Conservation (phyloP, 2,113 vertebrate genomes). For the Platichthys flesus region DNA sequence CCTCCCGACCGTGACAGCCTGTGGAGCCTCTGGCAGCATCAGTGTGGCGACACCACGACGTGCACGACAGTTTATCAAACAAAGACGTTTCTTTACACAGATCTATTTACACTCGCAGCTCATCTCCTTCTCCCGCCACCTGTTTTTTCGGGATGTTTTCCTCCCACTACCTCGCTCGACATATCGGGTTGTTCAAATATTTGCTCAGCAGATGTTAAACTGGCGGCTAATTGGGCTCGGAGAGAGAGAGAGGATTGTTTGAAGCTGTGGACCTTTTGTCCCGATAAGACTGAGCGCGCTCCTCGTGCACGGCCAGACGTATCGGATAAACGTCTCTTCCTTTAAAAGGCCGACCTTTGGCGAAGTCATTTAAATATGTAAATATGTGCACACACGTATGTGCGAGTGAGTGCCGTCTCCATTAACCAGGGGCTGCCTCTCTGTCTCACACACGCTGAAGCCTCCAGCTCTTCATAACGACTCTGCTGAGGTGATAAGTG, state of each 20-base stretch:
- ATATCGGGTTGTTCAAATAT: slow-evolving; percentile 31
- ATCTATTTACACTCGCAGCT: slow-evolving; percentile 32
- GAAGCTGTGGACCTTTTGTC: slow-evolving; percentile 4
- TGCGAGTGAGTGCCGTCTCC: not conserved
- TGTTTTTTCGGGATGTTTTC: slow-evolving; percentile 27
- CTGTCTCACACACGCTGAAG: not conserved
- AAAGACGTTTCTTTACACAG: not conserved
- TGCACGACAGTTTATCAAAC: slow-evolving; percentile 23
- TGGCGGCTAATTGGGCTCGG: slow-evolving; percentile 13
- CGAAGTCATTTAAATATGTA: slow-evolving; percentile 19
- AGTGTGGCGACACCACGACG: not conserved
- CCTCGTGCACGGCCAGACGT: not conserved
- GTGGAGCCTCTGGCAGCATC: slow-evolving; percentile 33
- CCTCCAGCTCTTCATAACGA: slow-evolving; percentile 47
- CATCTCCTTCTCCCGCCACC: slow-evolving; percentile 32
- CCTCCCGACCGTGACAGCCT: slow-evolving; percentile 19
- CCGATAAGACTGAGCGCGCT: not conserved
- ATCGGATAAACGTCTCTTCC: slow-evolving; percentile 18
- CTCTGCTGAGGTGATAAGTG: slow-evolving; percentile 46
- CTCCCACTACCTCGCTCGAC: slow-evolving; percentile 4
- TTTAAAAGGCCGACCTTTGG: slow-evolving; percentile 6
- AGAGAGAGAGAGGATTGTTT: not conserved
- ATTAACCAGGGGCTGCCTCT: not conserved
- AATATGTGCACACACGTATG: not conserved
- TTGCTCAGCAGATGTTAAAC: slow-evolving; percentile 55